phyloP scores from a whole-genome alignment of 2,113 vertebrate genomes.

The Rhodinocichla rosea region DNA sequence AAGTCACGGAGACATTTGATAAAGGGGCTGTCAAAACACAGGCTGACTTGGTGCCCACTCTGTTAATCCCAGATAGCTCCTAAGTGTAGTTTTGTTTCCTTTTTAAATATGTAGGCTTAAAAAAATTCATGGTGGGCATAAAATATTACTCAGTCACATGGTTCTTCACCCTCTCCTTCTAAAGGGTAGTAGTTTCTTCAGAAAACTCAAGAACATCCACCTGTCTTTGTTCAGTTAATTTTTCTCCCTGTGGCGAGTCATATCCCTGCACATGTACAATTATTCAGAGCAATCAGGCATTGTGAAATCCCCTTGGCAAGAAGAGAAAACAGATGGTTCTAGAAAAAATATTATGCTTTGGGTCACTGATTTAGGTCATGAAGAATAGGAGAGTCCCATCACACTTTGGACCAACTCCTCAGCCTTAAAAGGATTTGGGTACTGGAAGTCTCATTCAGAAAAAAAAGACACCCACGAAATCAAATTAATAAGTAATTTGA shows the following conservation, averaged over 20 bases:
- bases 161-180: background rate
- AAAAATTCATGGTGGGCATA: background rate
- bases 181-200: background rate
- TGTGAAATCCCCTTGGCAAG: conserved; percentile 65
- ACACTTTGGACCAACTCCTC: conserved; percentile 23
- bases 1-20: background rate
- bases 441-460: background rate
- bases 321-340: conserved; percentile 56
- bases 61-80: background rate
- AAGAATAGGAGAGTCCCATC: conserved; percentile 20
- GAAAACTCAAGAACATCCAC: conserved; percentile 4
- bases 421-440: background rate
- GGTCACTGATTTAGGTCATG: conserved; percentile 49
- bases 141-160: background rate
- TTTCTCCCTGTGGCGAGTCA: conserved; percentile 25
- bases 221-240: conserved; percentile 25
- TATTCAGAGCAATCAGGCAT: conserved; percentile 48
- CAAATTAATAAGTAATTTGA: background rate
- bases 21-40: background rate
- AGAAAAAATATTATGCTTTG: conserved; percentile 45
- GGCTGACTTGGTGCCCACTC: background rate
- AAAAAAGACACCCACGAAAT: background rate
- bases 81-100: background rate
- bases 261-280: conserved; percentile 15
- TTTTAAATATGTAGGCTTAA: background rate